Base-by-base conservation (phyloP, 2,888 invertebrate species). In the Zygogramma bicolorata region DNA sequence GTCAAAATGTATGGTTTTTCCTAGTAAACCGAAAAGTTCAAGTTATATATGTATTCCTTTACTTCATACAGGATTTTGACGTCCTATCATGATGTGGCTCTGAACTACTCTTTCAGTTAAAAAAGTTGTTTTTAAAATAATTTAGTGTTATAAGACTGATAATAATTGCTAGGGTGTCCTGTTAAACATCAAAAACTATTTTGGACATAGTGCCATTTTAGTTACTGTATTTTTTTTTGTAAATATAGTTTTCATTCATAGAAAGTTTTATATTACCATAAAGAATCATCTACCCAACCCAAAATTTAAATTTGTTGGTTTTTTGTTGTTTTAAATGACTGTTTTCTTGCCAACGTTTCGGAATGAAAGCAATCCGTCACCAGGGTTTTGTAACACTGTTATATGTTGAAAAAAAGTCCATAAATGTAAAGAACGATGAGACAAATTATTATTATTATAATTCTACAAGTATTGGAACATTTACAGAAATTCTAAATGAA, bases 161-260 rank as follows among this genome's bases (percentile, higher is more conserved):
- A 53, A 25, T 25, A 4, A 42, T 42, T 42, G 40, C 40, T 5
- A 42, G 40, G 40, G 40, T 42, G 1, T 42, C n/a, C 53, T 53
- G 22, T 53, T 2, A 53, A 20, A 53, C 53, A 53, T 13, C 53
- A 53, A 1, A 22, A 22, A 53, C 1, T 20, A 20, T 53, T 53
- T 25, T 53, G 10, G 18, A 6, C 2, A 13, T 53, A 20, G 22
- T 1, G 5, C 5, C 58, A 27, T n/a, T n/a, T n/a, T 27, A 6
- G 53, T 53, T 2, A 27, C 25, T 29, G 25, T 27, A 25, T 58
- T 5, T 27, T 58, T 22, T 58, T 25, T 27, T 58, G 58, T 25
- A n/a, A 58, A 58, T 58, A 58, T 20, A 58, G 29, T 58, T 13
- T 58, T 27, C 58, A 58, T 58, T 58, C 58, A 58, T 58, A 27